These are phyloP conservation scores for Xenopus laevis DNA, from an alignment of 2,113 vertebrate genomes.

Conservation along the genomic window DNA sequence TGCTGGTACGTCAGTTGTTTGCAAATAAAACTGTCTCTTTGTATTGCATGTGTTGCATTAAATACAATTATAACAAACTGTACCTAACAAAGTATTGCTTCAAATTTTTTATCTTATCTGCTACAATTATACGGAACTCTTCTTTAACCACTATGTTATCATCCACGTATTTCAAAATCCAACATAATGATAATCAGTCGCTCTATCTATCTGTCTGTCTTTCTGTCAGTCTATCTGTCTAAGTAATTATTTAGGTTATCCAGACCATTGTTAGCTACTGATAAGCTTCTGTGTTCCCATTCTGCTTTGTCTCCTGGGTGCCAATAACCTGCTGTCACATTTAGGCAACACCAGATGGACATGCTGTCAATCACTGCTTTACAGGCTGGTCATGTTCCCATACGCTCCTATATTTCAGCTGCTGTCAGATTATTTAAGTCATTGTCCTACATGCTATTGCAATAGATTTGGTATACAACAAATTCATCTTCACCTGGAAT, in stretches of 20 bases:
- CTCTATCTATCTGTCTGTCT: no score
- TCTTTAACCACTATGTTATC: no score
- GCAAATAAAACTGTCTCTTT: no score
- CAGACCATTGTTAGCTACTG: not conserved
- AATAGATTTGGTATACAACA: slow-evolving; percentile 4
- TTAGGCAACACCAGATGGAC: slow-evolving; percentile 35
- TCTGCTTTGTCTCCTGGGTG: slow-evolving; percentile 25
- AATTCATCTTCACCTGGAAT: not conserved
- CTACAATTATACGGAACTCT: no score
- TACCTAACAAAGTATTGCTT: no score
- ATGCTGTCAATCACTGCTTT: slow-evolving; percentile 31
- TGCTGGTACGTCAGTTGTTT: no score
- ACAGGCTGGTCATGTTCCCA: slow-evolving; percentile 4
- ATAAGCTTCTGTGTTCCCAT: slow-evolving; percentile 30
- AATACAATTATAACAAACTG: no score
- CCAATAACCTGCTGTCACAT: slow-evolving; percentile 35
- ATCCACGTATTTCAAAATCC: no score
- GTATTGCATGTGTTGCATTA: no score
- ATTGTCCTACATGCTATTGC: slow-evolving; percentile 13
- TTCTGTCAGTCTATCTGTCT: not conserved
- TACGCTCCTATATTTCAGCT: slow-evolving; percentile 23
- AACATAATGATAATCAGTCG: no score
- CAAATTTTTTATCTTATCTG: no score
- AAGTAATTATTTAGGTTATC: slow-evolving; percentile 9
- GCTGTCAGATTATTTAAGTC: slow-evolving; percentile 11